These are phyloP conservation scores for Alca torda DNA, from an alignment of 2,797 vertebrate genomes.

Conservation along the genomic window DNA sequence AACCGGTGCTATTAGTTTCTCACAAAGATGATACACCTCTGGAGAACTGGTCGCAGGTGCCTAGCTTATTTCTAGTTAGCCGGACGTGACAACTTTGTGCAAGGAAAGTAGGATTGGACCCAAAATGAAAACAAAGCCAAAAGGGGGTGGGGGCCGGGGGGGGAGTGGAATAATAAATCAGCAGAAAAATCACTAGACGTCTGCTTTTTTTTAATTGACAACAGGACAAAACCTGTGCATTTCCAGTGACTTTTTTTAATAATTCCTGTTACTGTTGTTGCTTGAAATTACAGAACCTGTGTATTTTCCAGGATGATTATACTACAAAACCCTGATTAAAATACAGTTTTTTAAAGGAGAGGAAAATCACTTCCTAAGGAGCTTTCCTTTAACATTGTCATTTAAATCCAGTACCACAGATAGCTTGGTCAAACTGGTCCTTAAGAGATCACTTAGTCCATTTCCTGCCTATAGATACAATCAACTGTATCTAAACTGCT, in stretches of 20 bases:
- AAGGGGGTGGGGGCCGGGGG: fast-evolving
- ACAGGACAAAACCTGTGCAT: neutral
- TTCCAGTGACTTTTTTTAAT: neutral
- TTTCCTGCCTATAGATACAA: neutral
- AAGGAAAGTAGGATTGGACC: neutral
- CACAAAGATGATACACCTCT: neutral
- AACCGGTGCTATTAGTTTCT: neutral
- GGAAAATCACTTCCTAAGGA: neutral
- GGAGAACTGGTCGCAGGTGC: neutral
- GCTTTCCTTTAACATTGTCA: neutral
- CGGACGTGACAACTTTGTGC: neutral
- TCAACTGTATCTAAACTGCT: neutral
- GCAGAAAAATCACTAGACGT: neutral
- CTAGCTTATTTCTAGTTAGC: neutral
- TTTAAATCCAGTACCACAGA: neutral
- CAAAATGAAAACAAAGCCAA: neutral
- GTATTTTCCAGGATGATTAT: neutral
- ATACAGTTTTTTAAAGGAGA: neutral
- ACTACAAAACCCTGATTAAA: neutral
- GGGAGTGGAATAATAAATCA: neutral
- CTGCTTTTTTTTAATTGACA: neutral
- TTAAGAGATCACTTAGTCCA: neutral
- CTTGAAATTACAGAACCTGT: neutral
- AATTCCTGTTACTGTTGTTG: neutral
- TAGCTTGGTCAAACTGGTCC: neutral